Base-by-base conservation (phyloP, 2,113 vertebrate species). In the Varanus komodoensis region DNA sequence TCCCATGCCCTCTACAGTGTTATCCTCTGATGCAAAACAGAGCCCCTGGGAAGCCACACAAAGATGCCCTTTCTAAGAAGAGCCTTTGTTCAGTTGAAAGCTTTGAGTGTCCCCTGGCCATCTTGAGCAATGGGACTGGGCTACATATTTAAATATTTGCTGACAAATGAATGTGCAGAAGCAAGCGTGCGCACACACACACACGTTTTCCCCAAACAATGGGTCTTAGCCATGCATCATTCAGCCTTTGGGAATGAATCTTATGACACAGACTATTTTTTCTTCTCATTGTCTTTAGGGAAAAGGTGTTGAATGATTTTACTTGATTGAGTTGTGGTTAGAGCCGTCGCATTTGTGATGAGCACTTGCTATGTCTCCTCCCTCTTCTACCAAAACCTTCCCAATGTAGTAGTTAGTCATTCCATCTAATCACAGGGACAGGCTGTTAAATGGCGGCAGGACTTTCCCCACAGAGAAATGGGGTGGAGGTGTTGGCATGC, bases 51-150 rank as follows among this genome's bases (percentile, higher is more conserved):
- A 52, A 52, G 4, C 48, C 48, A 8, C 14, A 14, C 21, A 84
- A 84, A 48, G 48, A 44, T 27, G 1, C 8, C 15, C 38, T 48
- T 73, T 73, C 27, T 52, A 52, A 85, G 44, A 85, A 69, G 38
- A 48, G 15, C 27, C 38, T 69, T 84, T 34, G 6, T 77, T 80
- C 38, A 88, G 52, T 87, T 50, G 69, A 61, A 80, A 68, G 27
- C 27, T 9, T 34, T 29, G 12, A 25, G 44, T 61, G 32, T 44
- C 17, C 67, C 29, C 27, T 68, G 61, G 19, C 29, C 38, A 25
- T 4, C 52, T 80, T 52, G 77, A 17, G 38, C 61, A 82, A 93
- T 93, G 93, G 82, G 92, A 84, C 92, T 74, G 1, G 19, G 54
- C 77, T 93, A 0, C 77, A 29, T 82, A 86, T 89, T 64, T 32